Evolutionary conservation across 2,797 vertebrate genomes (phyloP).

Genomic region (Sphenopsis melanotis): DNA sequence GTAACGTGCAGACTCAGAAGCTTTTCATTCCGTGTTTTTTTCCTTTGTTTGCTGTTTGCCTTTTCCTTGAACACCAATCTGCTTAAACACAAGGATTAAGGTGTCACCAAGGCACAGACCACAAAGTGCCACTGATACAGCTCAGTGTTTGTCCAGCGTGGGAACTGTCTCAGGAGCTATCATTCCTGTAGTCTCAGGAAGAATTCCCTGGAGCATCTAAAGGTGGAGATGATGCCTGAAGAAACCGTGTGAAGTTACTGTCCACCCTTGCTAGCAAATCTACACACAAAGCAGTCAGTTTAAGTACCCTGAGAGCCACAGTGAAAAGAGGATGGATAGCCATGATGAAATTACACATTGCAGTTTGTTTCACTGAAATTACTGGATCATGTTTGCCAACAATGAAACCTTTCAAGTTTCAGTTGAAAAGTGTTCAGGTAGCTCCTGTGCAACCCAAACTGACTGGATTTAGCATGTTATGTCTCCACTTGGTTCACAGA

Average conservation of each 20-base stretch:
- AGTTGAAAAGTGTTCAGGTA: neutral
- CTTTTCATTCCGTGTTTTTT: neutral
- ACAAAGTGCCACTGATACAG: neutral
- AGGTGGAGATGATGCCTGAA: neutral
- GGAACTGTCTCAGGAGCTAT: neutral
- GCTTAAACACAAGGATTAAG: neutral
- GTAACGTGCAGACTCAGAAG: slow-evolving; percentile 7
- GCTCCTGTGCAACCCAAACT: neutral
- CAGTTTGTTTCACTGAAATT: neutral
- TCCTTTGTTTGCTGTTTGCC: neutral
- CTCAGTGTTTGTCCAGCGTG: neutral
- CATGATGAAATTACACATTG: neutral
- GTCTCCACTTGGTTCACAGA: slow-evolving; percentile 1
- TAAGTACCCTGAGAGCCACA: neutral
- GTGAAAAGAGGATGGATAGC: neutral
- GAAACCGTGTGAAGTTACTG: neutral
- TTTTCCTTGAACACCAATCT: neutral
- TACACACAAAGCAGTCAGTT: neutral
- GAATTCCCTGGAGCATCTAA: neutral
- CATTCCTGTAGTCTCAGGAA: neutral
- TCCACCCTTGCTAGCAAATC: neutral
- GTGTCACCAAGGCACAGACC: neutral
- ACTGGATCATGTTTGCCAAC: neutral
- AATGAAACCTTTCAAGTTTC: neutral
- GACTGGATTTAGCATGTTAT: neutral